Evolutionary conservation across 2,888 invertebrate species (phyloP).

Genomic region (Acronicta aceris): DNA sequence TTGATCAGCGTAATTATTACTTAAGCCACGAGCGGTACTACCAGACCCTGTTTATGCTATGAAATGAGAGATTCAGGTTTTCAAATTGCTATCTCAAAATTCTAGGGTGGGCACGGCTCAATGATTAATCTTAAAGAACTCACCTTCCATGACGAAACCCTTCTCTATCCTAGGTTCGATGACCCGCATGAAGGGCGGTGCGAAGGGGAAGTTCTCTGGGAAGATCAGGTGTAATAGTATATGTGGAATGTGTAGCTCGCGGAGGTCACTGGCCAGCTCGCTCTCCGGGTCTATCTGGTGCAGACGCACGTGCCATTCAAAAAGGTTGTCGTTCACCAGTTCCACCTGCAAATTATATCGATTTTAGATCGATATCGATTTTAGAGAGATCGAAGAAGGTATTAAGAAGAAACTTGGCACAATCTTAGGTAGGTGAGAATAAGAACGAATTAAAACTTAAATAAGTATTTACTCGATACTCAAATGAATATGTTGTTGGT

Average conservation of each 20-base stretch:
- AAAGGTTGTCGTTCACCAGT: conserved; percentile 95
- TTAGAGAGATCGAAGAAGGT: no score
- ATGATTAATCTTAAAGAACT: conserved; percentile 3
- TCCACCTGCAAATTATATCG: conserved; percentile 88
- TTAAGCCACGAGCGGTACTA: no score
- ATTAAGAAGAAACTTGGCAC: no score
- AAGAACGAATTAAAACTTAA: no score
- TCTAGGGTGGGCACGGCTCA: no score
- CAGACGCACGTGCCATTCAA: conserved; percentile 96
- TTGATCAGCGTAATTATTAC: no score
- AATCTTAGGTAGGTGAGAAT: no score
- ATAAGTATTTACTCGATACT: no score
- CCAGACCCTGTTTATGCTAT: no score
- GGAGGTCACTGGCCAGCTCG: conserved; percentile 94
- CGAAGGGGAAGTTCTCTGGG: conserved; percentile 96
- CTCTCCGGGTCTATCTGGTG: conserved; percentile 95
- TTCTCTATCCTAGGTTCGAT: conserved; percentile 94
- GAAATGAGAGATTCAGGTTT: no score
- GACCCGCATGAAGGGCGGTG: conserved; percentile 95
- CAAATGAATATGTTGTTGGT: no score
- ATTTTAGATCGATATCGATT: not conserved
- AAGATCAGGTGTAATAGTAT: conserved; percentile 95
- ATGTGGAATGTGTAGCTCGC: conserved; percentile 92
- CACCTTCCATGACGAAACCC: conserved; percentile 96
- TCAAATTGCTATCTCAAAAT: no score